A percentile compares a stretch with the other conserved stretches of the same genome.
Conservation (phyloP, 2,113 vertebrate genomes). For the Gadus macrocephalus region DNA sequence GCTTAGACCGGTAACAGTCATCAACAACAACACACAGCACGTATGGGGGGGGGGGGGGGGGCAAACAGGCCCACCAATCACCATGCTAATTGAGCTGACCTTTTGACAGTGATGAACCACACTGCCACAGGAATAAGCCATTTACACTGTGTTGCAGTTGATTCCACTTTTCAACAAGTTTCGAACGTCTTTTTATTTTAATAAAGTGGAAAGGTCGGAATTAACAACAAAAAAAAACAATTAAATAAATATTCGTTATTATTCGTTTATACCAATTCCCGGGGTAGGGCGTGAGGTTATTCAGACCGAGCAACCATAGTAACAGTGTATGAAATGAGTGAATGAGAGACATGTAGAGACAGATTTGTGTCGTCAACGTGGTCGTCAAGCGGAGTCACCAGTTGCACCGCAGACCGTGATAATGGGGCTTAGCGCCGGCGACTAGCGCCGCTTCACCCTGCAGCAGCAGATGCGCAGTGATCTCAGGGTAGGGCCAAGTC, state of each 20-base stretch:
- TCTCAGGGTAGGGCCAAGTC: slow-evolving; percentile 69
- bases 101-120: too few relatives aligned
- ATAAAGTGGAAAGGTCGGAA: too few relatives aligned
- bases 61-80: neutral
- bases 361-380: neutral
- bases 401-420: slow-evolving; percentile 70
- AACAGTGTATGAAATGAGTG: slow-evolving; percentile 15
- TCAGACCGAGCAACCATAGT: neutral
- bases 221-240: too few relatives aligned
- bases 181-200: too few relatives aligned
- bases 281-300: too few relatives aligned
- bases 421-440: slow-evolving; percentile 59
- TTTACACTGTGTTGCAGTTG: too few relatives aligned
- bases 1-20: neutral
- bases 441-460: slow-evolving; percentile 52
- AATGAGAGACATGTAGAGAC: slow-evolving; percentile 10
- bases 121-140: too few relatives aligned
- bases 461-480: slow-evolving; percentile 75
- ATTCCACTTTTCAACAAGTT: too few relatives aligned
- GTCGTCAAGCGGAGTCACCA: slow-evolving; percentile 56
- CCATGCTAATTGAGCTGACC: too few relatives aligned
- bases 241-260: too few relatives aligned
- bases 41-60: too few relatives aligned
- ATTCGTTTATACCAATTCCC: too few relatives aligned
- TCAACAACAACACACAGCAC: neutral